Conservation (phyloP, 1,140 invertebrate species). For the Drosophila busckii region DNA sequence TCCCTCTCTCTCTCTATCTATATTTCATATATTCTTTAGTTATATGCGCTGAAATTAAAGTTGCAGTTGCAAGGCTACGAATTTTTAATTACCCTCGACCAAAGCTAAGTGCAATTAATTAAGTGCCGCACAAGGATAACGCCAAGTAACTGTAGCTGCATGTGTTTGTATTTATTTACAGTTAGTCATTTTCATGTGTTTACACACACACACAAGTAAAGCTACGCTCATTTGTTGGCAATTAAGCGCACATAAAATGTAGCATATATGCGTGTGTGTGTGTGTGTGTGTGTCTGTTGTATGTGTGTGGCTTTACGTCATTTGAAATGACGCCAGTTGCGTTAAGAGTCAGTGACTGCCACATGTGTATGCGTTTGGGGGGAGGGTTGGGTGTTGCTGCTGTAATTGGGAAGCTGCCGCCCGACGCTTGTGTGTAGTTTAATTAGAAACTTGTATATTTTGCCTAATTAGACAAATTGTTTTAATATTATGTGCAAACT, state of each 20-base stretch:
- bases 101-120: slow-evolving; percentile 62
- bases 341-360: not conserved
- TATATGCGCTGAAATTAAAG: slow-evolving; percentile 37
- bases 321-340: slow-evolving; percentile 49
- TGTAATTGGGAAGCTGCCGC: not conserved
- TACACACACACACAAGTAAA: slow-evolving; percentile 24
- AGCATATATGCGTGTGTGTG: slow-evolving; percentile 14
- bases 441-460: slow-evolving; percentile 75
- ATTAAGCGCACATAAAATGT: slow-evolving; percentile 60
- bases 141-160: slow-evolving; percentile 26
- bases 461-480: slow-evolving; percentile 75
- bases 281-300: slow-evolving; percentile 2
- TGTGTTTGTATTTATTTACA: slow-evolving; percentile 49
- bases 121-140: slow-evolving; percentile 33
- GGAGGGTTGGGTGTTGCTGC: slow-evolving; percentile 18
- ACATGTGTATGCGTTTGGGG: too few species aligned
- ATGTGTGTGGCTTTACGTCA: slow-evolving; percentile 29
- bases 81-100: slow-evolving; percentile 42
- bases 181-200: slow-evolving; percentile 63
- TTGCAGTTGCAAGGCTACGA: slow-evolving; percentile 26
- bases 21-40: slow-evolving; percentile 27
- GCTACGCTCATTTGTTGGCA: slow-evolving; percentile 67
- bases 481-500: slow-evolving; percentile 63
- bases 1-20: slow-evolving; percentile 1
- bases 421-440: slow-evolving; percentile 43